A percentile compares a stretch with the other conserved stretches of the same genome.
phyloP scores from a whole-genome alignment of 1,140 invertebrate species.

The Solenopsis fugax region DNA sequence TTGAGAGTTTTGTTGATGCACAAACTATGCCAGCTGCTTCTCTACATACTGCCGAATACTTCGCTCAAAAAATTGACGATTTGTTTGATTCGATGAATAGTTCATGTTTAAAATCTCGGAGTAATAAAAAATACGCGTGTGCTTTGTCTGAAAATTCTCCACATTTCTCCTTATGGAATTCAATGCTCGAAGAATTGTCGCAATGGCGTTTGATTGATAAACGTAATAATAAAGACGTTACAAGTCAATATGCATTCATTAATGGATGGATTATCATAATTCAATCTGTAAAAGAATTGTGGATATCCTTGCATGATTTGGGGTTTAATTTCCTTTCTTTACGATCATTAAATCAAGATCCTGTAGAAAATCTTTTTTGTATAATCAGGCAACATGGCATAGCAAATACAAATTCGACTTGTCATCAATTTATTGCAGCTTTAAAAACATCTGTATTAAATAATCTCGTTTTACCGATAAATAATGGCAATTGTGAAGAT shows the following conservation, averaged over 20 bases:
- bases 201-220: neutral
- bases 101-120: neutral
- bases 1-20: too few species aligned
- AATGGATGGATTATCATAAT: neutral
- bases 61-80: neutral
- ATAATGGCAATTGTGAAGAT: neutral
- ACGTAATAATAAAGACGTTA: neutral
- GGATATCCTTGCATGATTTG: neutral
- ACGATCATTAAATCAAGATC: neutral
- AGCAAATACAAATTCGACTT: neutral
- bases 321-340: neutral
- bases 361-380: neutral
- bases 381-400: neutral
- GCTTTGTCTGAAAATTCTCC: neutral
- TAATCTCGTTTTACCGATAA: neutral
- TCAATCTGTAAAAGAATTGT: neutral
- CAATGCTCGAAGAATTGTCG: neutral
- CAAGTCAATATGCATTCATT: neutral
- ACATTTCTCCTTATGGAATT: neutral
- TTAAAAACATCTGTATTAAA: neutral
- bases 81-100: neutral
- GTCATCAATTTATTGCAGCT: conserved; percentile 5
- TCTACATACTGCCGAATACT: too few species aligned
- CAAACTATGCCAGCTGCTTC: too few species aligned
- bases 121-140: neutral